These are phyloP conservation scores for Speoplatyrhinus poulsoni DNA, from an alignment of 2,113 vertebrate genomes.

Conservation along the genomic window DNA sequence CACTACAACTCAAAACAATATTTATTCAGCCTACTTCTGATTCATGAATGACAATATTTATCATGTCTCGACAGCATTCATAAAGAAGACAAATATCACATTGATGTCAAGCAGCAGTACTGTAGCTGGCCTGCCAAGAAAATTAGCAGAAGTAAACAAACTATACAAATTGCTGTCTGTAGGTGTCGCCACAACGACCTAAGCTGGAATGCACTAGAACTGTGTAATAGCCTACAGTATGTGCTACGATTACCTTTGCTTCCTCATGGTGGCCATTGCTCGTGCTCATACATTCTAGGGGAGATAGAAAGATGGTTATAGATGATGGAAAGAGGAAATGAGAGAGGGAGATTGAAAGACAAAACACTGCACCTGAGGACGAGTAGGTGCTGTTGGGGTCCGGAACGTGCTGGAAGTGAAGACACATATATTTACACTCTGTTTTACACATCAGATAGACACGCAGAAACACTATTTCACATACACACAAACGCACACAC, in stretches of 20 bases:
- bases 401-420: constrained; percentile 26
- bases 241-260: constrained; percentile 50
- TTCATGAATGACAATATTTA: no score
- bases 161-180: no score
- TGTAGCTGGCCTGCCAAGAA: no score
- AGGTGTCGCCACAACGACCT: no score
- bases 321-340: constrained; percentile 8
- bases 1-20: no score
- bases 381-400: constrained; percentile 19
- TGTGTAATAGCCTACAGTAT: neutral
- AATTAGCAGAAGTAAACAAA: no score
- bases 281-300: constrained; percentile 48
- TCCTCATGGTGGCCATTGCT: constrained; percentile 55
- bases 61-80: no score
- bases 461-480: neutral
- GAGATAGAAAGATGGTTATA: constrained; percentile 6
- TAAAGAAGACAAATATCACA: no score
- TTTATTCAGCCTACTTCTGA: no score
- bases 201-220: no score
- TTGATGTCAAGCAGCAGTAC: no score
- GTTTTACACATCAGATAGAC: constrained; percentile 5
- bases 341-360: neutral
- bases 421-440: neutral
- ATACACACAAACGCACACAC: neutral
- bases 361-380: constrained; percentile 49